Base-by-base conservation (phyloP, 2,888 invertebrate species). In the Lysandra bellargus region DNA sequence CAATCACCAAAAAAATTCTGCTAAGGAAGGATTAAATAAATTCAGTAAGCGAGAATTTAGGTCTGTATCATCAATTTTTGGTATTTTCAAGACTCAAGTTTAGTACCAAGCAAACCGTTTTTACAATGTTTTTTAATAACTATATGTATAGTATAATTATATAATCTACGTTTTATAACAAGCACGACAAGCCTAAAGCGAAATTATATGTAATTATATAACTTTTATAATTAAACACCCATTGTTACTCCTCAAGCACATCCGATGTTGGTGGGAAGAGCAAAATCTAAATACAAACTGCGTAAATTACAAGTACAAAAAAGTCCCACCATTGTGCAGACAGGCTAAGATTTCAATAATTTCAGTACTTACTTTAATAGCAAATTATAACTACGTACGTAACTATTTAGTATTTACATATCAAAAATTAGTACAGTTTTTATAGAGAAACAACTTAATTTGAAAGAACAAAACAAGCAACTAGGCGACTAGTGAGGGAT, bases 211-310 rank as follows among this genome's bases (percentile, higher is more conserved):
- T 33, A 69, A 69, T 69, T 69, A 37, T 69, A 69, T 37, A 69
- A 69, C 17, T 69, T 69, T 69, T 69, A 37, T 69, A 69, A 69
- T 69, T 69, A 69, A 69, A 69, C 69, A 69, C 9, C 14, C 69
- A 69, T 69, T 69, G 69, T 69, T 37, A 33, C 33, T 37, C 69
- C 69, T 69, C 69, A 69, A 69, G 0, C 69, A 37, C 33, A 69
- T 69, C 69, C 69, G 14, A 33, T 33, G 69, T 1, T 37, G 14
- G 69, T 69, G 69, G 69, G 69, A 69, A 69, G 69, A 69, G 33
- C 33, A 69, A 69, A 69, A 37, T 69, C 69, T 69, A 69, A 69
- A 69, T 37, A 69, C 69, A 64, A 64, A 69, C 37, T 37, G 33
- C 14, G 69, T 17, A 69, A 69, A 69, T 69, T 37, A 12, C 64